Evolutionary conservation across 2,113 vertebrate species (phyloP).

Genomic region (Orientallactaga bullata): DNA sequence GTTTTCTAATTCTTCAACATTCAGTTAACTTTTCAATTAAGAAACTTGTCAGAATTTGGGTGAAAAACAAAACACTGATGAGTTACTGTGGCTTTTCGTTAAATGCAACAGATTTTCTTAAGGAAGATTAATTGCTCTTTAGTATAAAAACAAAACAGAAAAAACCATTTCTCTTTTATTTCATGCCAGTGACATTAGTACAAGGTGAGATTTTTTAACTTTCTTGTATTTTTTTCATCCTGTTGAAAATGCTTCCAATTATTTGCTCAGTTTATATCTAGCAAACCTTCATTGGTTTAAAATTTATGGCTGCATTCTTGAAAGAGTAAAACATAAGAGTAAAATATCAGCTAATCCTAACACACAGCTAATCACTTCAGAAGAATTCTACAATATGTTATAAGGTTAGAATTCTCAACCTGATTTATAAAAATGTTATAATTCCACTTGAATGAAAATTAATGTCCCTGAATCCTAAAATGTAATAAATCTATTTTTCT

Average conservation of each 20-base stretch:
- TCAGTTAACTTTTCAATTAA: not conserved
- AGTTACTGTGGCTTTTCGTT: not conserved
- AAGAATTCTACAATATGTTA: constrained; percentile 49
- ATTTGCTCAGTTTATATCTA: constrained; percentile 47
- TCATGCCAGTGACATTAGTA: not conserved
- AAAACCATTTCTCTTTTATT: not conserved
- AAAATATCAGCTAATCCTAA: constrained; percentile 48
- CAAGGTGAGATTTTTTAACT: not conserved
- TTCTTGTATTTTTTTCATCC: not conserved
- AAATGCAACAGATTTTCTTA: constrained; percentile 4
- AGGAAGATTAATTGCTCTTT: constrained; percentile 53
- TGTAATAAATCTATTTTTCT: constrained; percentile 47
- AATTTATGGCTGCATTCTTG: constrained; percentile 21
- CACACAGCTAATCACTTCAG: constrained; percentile 55
- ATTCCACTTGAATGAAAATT: constrained; percentile 46
- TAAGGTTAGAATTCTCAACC: constrained; percentile 55
- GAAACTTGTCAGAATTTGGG: not conserved
- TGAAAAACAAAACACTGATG: not conserved
- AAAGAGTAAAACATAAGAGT: constrained; percentile 42
- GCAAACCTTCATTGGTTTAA: constrained; percentile 29
- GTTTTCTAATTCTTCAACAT: not conserved
- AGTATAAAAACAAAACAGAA: constrained; percentile 26
- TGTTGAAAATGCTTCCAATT: constrained; percentile 59
- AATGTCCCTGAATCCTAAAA: constrained; percentile 37
- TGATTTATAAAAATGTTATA: constrained; percentile 28